These are phyloP conservation scores for Falco peregrinus DNA, from an alignment of 2,797 vertebrate species.

Conservation along the genomic window DNA sequence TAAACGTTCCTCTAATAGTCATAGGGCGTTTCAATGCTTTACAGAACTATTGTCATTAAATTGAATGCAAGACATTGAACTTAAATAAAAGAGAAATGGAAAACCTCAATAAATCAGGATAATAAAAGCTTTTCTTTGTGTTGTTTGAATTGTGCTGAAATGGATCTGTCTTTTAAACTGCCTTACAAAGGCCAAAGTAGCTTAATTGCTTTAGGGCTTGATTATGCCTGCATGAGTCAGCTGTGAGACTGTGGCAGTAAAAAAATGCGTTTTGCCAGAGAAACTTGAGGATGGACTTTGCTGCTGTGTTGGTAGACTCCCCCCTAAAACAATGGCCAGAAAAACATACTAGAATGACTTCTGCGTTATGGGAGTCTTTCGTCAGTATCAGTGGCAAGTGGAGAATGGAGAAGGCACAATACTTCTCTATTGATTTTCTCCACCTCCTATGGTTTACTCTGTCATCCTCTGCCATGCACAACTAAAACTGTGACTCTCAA, in stretches of 20 bases:
- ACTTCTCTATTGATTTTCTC: not conserved
- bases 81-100: conserved; percentile 63
- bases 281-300: not conserved
- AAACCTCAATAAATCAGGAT: conserved; percentile 62
- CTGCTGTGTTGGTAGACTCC: not conserved
- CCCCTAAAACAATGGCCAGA: not conserved
- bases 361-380: not conserved
- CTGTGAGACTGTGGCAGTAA: not conserved
- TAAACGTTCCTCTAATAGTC: conserved; percentile 63
- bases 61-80: conserved; percentile 35
- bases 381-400: not conserved
- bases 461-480: not conserved
- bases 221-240: conserved; percentile 20
- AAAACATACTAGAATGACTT: not conserved
- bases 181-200: conserved; percentile 31
- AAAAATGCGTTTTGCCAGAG: not conserved
- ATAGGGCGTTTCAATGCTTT: conserved; percentile 56
- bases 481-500: not conserved
- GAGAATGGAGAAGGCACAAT: not conserved
- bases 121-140: conserved; percentile 52
- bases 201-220: conserved; percentile 25
- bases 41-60: conserved; percentile 58
- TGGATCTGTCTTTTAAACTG: conserved; percentile 4
- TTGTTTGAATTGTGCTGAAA: conserved; percentile 34
- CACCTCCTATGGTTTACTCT: not conserved